Percentiles rank a stretch among this genome's conserved stretches.
Evolutionary conservation across 1,140 invertebrate species (phyloP).

Genomic region (Temnothorax longispinosus): DNA sequence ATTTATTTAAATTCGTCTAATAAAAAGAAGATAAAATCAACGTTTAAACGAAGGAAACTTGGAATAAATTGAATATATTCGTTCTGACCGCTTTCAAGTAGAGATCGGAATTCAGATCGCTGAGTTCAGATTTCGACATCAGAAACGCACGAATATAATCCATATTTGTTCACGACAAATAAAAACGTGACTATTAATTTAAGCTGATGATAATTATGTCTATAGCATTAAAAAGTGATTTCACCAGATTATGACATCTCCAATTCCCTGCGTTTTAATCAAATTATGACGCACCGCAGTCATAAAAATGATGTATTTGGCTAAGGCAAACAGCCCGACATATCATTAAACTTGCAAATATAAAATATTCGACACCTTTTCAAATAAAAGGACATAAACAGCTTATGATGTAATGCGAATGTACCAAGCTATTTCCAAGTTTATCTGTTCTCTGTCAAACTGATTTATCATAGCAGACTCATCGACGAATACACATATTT

Average conservation of each 20-base stretch:
- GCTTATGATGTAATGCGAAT: background rate
- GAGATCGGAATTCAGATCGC: background rate
- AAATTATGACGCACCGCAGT: background rate
- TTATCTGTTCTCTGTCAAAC: background rate
- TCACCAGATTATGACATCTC: background rate
- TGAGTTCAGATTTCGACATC: background rate
- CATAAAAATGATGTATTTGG: background rate
- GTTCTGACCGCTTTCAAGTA: background rate
- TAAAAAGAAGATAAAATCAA: background rate
- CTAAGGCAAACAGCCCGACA: background rate
- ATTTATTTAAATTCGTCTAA: background rate
- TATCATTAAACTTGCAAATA: background rate
- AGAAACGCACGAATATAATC: background rate
- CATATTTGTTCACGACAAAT: background rate
- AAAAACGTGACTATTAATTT: background rate
- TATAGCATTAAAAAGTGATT: background rate
- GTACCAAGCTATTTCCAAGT: background rate
- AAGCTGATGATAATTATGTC: background rate
- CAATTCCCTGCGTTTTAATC: background rate
- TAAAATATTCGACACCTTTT: background rate
- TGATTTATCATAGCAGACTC: background rate
- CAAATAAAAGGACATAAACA: background rate
- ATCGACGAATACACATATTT: background rate
- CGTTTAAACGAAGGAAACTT: background rate
- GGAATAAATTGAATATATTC: background rate